Evolutionary conservation across 1,140 invertebrate genomes (phyloP).

Genomic region (Drosophila sproati): DNA sequence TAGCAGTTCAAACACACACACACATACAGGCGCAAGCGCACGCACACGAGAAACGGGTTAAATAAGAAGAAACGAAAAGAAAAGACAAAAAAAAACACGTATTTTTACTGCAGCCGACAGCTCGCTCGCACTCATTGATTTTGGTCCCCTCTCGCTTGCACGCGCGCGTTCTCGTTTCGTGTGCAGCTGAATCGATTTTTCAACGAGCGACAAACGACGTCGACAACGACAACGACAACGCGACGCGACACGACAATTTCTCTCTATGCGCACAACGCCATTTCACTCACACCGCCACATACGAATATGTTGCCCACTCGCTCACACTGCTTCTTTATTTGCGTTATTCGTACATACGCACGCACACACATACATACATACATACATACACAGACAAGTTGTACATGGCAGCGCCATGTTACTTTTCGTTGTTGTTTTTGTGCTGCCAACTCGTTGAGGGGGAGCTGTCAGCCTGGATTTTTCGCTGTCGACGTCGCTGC

Average conservation of each 20-base stretch:
- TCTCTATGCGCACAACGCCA: conserved; percentile 46
- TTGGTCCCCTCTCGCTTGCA: conserved; percentile 28
- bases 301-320: conserved; percentile 30
- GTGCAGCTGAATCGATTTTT: conserved; percentile 79
- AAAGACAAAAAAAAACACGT: conserved; percentile 4
- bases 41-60: conserved; percentile 63
- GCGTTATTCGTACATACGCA: conserved; percentile 55
- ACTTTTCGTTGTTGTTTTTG: conserved; percentile 69
- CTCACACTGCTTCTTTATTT: conserved; percentile 53
- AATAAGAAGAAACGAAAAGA: conserved; percentile 23
- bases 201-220: conserved; percentile 49
- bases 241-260: conserved; percentile 75
- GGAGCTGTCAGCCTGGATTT: conserved; percentile 79
- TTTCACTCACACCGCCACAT: conserved; percentile 38
- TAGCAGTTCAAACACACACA: conserved; percentile 41
- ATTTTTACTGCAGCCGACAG: conserved; percentile 53
- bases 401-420: conserved; percentile 59
- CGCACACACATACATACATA: conserved; percentile 24
- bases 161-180: conserved; percentile 55
- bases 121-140: conserved; percentile 36
- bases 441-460: conserved; percentile 55
- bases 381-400: conserved; percentile 7
- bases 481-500: conserved; percentile 59
- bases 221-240: conserved; percentile 25
- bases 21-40: conserved; percentile 57